These are phyloP conservation scores for Pardalotus punctatus DNA, from an alignment of 2,113 vertebrate genomes.

Conservation along the genomic window DNA sequence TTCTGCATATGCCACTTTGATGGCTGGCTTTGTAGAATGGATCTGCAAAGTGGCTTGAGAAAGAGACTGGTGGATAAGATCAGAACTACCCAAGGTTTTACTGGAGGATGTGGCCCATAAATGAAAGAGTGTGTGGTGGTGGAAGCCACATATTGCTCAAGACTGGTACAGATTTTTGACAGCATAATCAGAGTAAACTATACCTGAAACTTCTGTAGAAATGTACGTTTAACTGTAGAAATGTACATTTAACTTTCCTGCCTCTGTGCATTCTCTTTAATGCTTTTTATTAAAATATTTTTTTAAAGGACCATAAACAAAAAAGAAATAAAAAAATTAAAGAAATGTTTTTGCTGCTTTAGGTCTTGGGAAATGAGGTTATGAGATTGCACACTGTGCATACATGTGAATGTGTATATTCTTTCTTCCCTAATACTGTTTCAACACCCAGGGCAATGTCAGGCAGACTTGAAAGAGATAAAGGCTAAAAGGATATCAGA, in stretches of 20 bases:
- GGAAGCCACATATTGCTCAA: not conserved
- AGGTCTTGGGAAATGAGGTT: not conserved
- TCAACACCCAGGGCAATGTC: not conserved
- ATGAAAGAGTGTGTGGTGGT: not conserved
- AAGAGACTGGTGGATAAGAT: not conserved
- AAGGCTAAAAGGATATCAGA: not conserved
- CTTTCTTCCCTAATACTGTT: not conserved
- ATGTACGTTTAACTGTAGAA: not conserved
- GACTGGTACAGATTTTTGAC: not conserved
- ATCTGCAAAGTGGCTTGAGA: not conserved
- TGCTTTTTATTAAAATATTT: not conserved
- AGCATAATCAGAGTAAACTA: not conserved
- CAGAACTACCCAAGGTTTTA: not conserved
- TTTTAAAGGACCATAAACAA: not conserved
- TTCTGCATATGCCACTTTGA: not conserved
- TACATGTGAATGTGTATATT: not conserved
- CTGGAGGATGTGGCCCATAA: not conserved
- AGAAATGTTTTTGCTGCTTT: not conserved
- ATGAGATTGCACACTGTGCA: not conserved
- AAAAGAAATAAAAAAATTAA: not conserved
- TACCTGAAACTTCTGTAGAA: not conserved
- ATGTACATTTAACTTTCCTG: not conserved
- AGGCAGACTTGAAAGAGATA: not conserved
- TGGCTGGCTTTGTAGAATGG: not conserved
- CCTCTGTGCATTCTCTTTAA: not conserved